These are phyloP conservation scores for Porites cylindrica DNA, from an alignment of 92 coral and sea anemone genomes.

Conservation along the genomic window DNA sequence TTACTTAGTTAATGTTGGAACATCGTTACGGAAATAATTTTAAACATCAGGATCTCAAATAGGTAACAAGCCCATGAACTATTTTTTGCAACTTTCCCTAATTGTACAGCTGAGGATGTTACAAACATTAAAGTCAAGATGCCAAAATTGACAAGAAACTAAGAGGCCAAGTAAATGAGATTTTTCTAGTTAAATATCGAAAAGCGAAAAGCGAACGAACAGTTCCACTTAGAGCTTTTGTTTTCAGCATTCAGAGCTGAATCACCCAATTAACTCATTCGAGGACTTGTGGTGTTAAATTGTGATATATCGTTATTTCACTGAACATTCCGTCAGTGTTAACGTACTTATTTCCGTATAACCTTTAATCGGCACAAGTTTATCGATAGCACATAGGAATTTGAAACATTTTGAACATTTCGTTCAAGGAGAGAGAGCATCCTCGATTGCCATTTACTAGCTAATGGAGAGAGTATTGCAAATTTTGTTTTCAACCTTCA, in stretches of 20 bases:
- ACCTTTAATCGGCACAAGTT: too few relatives aligned
- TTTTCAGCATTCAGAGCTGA: background rate
- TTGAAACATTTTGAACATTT: too few relatives aligned
- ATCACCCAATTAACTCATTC: background rate
- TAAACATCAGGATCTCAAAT: too few relatives aligned
- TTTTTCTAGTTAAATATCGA: background rate
- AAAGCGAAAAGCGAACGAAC: background rate
- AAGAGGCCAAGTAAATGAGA: too few relatives aligned
- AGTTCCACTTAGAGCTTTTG: background rate
- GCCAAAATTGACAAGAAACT: background rate
- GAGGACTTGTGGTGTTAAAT: background rate
- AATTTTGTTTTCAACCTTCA: too few relatives aligned
- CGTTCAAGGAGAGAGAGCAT: background rate
- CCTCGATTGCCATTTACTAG: background rate
- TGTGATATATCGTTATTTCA: background rate
- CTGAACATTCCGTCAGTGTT: background rate
- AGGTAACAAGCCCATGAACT: background rate
- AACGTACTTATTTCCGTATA: background rate
- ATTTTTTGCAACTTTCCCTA: background rate
- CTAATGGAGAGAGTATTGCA: too few relatives aligned
- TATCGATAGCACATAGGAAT: background rate
- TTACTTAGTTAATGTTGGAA: too few relatives aligned
- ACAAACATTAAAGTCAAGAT: too few relatives aligned
- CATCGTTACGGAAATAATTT: too few relatives aligned
- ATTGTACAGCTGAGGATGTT: background rate